These are phyloP conservation scores for Nannospalax galili DNA, from an alignment of 2,113 vertebrate genomes.

Conservation along the genomic window DNA sequence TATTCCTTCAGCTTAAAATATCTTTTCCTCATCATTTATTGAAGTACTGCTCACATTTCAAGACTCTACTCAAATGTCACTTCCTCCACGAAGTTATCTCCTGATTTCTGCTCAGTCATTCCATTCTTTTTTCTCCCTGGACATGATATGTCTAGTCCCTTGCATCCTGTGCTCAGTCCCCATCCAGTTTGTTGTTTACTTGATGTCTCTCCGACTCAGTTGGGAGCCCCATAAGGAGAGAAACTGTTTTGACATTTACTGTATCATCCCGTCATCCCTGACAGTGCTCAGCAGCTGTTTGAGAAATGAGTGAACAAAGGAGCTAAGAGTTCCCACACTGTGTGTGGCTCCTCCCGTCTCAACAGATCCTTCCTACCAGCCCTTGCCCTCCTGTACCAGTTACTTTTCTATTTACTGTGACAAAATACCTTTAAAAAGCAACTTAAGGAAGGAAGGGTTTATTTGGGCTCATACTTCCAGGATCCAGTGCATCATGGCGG, in stretches of 20 bases:
- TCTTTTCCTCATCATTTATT: constrained; percentile 1
- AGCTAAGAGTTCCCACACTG: rapidly evolving
- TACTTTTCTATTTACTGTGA: background rate
- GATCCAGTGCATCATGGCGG: background rate
- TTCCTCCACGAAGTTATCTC: background rate
- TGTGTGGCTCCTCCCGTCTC: rapidly evolving
- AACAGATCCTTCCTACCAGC: rapidly evolving
- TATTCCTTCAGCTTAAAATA: background rate
- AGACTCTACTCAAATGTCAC: background rate
- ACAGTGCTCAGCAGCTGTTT: background rate
- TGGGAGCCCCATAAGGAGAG: background rate
- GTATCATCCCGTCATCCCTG: background rate
- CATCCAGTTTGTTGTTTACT: background rate
- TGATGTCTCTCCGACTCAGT: background rate
- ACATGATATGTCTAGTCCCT: background rate
- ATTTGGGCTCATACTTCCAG: background rate
- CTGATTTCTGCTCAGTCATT: background rate
- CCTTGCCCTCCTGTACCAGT: background rate
- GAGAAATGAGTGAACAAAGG: background rate
- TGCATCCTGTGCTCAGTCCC: background rate
- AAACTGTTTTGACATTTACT: background rate
- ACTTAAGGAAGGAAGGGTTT: background rate
- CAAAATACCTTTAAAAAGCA: background rate
- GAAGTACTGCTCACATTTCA: background rate
- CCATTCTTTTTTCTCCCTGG: background rate